A percentile compares a stretch with the other conserved stretches of the same genome.
phyloP scores from a whole-genome alignment of 2,888 invertebrate species.

The Cantharis flavilabris region DNA sequence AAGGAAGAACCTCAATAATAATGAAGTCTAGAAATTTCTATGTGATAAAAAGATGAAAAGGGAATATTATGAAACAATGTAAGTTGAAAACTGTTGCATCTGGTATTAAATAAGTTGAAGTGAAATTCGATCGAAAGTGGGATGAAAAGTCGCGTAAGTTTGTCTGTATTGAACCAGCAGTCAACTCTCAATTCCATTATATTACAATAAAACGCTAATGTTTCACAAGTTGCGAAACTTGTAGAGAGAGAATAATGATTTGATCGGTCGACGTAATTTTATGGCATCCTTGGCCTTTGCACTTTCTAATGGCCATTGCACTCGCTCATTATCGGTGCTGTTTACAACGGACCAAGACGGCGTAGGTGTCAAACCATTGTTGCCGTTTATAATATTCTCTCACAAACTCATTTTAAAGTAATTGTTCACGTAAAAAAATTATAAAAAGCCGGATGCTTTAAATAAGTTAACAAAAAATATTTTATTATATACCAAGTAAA shows the following conservation, averaged over 20 bases:
- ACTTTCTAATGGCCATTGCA: constrained; percentile 48
- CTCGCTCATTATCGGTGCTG: constrained; percentile 34
- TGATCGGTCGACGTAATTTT: constrained; percentile 26
- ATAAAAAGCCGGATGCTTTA: not conserved
- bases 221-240: constrained; percentile 35
- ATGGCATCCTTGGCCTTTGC: constrained; percentile 46
- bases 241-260: constrained; percentile 17
- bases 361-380: constrained; percentile 28
- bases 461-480: not conserved
- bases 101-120: constrained; percentile 25
- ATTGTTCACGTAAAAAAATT: constrained; percentile 5
- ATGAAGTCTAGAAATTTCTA: constrained; percentile 9
- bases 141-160: constrained; percentile 32
- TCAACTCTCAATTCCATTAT: constrained; percentile 27
- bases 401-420: constrained; percentile 11
- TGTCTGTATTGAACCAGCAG: constrained; percentile 20
- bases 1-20: constrained; percentile 3
- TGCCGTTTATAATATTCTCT: constrained; percentile 15
- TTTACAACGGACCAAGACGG: constrained; percentile 17
- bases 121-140: constrained; percentile 30
- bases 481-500: not conserved
- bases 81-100: constrained; percentile 29
- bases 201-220: constrained; percentile 16
- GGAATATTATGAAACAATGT: constrained; percentile 18
- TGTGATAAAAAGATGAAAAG: not conserved